These are phyloP conservation scores for Zaprionus nigranus DNA, from an alignment of 1,140 invertebrate genomes.

Conservation along the genomic window DNA sequence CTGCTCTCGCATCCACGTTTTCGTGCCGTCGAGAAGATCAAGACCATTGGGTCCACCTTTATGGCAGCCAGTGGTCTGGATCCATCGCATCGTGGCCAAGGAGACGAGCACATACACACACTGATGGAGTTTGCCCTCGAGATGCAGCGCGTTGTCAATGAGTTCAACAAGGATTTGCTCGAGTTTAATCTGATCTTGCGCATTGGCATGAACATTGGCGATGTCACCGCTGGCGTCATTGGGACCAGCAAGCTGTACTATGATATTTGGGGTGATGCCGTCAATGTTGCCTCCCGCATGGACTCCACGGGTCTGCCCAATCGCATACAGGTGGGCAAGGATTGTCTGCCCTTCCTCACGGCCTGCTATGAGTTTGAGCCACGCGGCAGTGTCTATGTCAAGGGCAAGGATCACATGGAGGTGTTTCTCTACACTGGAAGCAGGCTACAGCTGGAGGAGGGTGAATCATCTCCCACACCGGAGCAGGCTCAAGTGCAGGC, in stretches of 20 bases:
- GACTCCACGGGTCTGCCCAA: constrained; percentile 95
- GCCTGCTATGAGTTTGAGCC: constrained; percentile 91
- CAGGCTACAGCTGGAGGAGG: constrained; percentile 20
- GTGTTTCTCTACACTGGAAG: constrained; percentile 88
- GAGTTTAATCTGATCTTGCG: constrained; percentile 97
- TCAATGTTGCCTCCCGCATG: constrained; percentile 98
- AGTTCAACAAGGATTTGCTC: constrained; percentile 94
- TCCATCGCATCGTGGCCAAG: constrained; percentile 88
- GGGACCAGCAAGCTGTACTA: constrained; percentile 98
- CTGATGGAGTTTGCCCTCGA: constrained; percentile 95
- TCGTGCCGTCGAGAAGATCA: constrained; percentile 97
- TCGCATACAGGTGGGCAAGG: constrained; percentile 93
- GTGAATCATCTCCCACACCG: neutral
- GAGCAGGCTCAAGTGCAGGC: neutral
- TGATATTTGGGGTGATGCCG: constrained; percentile 99
- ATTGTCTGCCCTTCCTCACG: constrained; percentile 89
- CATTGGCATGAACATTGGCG: constrained; percentile 93
- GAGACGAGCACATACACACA: constrained; percentile 92
- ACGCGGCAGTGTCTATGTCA: constrained; percentile 95
- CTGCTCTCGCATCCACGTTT: constrained; percentile 93
- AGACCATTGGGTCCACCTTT: constrained; percentile 98
- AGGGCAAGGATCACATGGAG: constrained; percentile 98
- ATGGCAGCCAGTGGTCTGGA: constrained; percentile 98
- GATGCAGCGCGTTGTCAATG: constrained; percentile 93
- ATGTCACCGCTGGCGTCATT: constrained; percentile 97